Conservation (phyloP, 2,888 invertebrate species). For the Nemapogon koenigi region DNA sequence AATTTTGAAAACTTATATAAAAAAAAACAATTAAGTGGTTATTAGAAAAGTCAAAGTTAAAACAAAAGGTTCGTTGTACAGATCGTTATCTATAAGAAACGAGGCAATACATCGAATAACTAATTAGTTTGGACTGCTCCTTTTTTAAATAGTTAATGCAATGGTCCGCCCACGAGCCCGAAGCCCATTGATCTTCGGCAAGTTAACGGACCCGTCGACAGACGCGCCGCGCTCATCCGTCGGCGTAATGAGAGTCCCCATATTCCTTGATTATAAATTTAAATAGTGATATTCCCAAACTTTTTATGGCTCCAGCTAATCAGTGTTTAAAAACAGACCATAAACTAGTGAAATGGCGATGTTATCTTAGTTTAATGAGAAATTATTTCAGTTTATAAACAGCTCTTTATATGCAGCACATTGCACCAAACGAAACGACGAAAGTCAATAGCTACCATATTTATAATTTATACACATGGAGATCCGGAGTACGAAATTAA, state of each 20-base stretch:
- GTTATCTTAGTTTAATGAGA: conserved; percentile 13
- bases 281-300: conserved; percentile 32
- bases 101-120: conserved; percentile 20
- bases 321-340: conserved; percentile 22
- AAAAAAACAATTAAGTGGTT: not conserved
- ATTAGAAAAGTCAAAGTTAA: not conserved
- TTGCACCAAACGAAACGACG: not conserved
- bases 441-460: no score
- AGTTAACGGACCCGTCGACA: conserved; percentile 45
- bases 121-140: conserved; percentile 53
- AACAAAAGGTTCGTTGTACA: conserved; percentile 7
- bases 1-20: not conserved
- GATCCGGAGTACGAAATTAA: no score
- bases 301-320: conserved; percentile 30
- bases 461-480: no score
- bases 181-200: conserved; percentile 49
- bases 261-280: conserved; percentile 35
- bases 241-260: conserved; percentile 32
- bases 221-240: conserved; percentile 24
- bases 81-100: conserved; percentile 7
- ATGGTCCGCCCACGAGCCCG: conserved; percentile 49
- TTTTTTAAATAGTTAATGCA: conserved; percentile 59
- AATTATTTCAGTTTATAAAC: not conserved
- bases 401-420: conserved; percentile 12
- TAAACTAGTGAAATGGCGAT: conserved; percentile 16